These are phyloP conservation scores for Pantherophis alleghaniensis DNA, from an alignment of 2,797 vertebrate genomes.

Conservation along the genomic window DNA sequence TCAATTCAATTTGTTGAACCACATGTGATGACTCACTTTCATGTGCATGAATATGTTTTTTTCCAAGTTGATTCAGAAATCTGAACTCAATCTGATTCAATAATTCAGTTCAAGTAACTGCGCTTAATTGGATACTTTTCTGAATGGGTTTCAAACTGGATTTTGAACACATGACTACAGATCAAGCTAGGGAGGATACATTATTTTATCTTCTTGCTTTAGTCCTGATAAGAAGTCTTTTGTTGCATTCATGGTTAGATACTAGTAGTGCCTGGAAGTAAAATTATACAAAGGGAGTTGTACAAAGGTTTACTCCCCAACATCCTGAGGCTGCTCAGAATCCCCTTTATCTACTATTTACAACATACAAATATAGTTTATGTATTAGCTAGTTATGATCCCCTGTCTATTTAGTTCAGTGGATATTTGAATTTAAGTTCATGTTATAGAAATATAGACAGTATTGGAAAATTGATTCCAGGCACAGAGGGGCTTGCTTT, in stretches of 20 bases:
- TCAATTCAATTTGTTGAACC: not conserved
- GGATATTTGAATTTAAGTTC: not conserved
- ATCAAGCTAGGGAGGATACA: not conserved
- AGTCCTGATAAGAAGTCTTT: no score
- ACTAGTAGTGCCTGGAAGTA: not conserved
- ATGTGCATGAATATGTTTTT: not conserved
- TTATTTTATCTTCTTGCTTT: not conserved
- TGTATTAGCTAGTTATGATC: not conserved
- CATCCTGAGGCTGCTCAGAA: not conserved
- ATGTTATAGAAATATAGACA: not conserved
- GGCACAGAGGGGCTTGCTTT: not conserved
- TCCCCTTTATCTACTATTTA: not conserved
- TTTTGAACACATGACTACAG: not conserved
- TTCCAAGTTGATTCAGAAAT: not conserved
- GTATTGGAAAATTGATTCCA: not conserved
- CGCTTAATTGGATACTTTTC: not conserved
- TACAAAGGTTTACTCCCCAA: no score
- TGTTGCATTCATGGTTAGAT: not conserved
- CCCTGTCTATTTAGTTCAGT: not conserved
- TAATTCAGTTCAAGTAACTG: not conserved
- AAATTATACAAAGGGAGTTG: not conserved
- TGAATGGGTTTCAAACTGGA: not conserved
- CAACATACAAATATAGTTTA: not conserved
- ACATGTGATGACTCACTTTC: not conserved
- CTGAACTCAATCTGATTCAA: not conserved